Evolutionary conservation across 1,140 invertebrate species (phyloP).

Genomic region (Philotrypesis tridentata): DNA sequence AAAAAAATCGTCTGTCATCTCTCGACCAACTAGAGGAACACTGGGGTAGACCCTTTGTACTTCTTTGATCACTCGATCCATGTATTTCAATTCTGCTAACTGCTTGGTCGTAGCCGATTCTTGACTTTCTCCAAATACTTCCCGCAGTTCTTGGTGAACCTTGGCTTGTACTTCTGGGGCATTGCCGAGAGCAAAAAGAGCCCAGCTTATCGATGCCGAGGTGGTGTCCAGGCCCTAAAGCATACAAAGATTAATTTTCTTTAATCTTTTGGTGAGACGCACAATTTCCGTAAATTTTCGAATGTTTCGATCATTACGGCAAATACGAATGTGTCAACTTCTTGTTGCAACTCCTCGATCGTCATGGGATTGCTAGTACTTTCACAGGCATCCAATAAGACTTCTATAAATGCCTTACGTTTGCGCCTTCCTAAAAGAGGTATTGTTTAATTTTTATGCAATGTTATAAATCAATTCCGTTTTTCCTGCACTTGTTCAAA

Average conservation of each 20-base stretch:
- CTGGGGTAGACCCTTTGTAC: slow-evolving; percentile 77
- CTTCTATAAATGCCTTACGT: slow-evolving; percentile 80
- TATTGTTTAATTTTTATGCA: not conserved
- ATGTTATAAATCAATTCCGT: not conserved
- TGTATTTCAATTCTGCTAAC: slow-evolving; percentile 75
- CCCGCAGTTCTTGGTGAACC: slow-evolving; percentile 77
- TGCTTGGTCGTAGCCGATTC: slow-evolving; percentile 69
- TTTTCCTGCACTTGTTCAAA: not conserved
- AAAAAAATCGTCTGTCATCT: slow-evolving; percentile 66
- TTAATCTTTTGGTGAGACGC: not conserved
- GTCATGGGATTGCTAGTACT: slow-evolving; percentile 74
- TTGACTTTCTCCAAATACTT: slow-evolving; percentile 72
- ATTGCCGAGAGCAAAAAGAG: slow-evolving; percentile 67
- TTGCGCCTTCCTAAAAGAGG: slow-evolving; percentile 65
- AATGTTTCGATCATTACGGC: slow-evolving; percentile 72
- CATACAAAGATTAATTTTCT: slow-evolving; percentile 1
- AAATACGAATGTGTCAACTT: slow-evolving; percentile 87
- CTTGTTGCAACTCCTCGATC: slow-evolving; percentile 81
- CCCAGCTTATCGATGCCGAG: slow-evolving; percentile 75
- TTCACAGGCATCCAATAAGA: slow-evolving; percentile 77
- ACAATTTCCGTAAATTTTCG: not conserved
- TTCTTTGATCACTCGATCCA: slow-evolving; percentile 81
- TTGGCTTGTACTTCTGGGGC: slow-evolving; percentile 78
- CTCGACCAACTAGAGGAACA: slow-evolving; percentile 76
- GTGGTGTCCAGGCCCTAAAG: slow-evolving; percentile 79